These are phyloP conservation scores for Sciaenops ocellatus DNA, from an alignment of 2,797 vertebrate genomes.

Conservation along the genomic window DNA sequence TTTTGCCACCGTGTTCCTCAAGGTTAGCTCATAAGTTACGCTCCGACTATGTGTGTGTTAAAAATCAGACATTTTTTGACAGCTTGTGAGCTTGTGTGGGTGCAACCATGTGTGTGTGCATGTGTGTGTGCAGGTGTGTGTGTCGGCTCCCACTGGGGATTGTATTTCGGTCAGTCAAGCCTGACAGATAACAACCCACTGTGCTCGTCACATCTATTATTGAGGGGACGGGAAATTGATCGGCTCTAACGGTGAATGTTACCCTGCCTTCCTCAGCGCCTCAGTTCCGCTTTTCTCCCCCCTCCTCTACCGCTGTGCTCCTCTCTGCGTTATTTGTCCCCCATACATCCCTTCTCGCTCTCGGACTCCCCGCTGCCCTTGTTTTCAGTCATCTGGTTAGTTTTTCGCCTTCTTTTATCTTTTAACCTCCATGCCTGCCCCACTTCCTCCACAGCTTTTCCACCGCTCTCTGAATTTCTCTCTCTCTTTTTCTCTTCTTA, in stretches of 20 bases:
- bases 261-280: conserved; percentile 49
- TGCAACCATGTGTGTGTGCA: conserved; percentile 18
- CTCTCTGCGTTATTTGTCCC: conserved; percentile 46
- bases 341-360: conserved; percentile 23
- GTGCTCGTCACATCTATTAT: conserved; percentile 84
- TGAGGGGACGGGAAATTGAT: conserved; percentile 82
- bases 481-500: background rate
- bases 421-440: conserved; percentile 1
- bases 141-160: conserved; percentile 66
- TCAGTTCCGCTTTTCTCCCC: conserved; percentile 27
- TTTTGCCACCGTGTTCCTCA: conserved; percentile 33
- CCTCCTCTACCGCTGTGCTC: conserved; percentile 36
- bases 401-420: conserved; percentile 25
- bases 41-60: conserved; percentile 13
- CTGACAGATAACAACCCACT: conserved; percentile 78
- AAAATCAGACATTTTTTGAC: conserved; percentile 21
- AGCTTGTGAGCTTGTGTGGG: background rate
- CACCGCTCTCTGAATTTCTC: background rate
- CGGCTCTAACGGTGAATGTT: conserved; percentile 70
- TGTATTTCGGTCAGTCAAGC: conserved; percentile 76
- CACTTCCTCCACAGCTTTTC: background rate
- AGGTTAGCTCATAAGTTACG: conserved; percentile 45
- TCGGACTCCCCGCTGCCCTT: conserved; percentile 31
- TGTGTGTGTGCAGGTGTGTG: conserved; percentile 23
- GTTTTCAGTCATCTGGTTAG: conserved; percentile 52